Evolutionary conservation across 2,888 invertebrate genomes (phyloP).

Genomic region (Cheilosia vernalis): DNA sequence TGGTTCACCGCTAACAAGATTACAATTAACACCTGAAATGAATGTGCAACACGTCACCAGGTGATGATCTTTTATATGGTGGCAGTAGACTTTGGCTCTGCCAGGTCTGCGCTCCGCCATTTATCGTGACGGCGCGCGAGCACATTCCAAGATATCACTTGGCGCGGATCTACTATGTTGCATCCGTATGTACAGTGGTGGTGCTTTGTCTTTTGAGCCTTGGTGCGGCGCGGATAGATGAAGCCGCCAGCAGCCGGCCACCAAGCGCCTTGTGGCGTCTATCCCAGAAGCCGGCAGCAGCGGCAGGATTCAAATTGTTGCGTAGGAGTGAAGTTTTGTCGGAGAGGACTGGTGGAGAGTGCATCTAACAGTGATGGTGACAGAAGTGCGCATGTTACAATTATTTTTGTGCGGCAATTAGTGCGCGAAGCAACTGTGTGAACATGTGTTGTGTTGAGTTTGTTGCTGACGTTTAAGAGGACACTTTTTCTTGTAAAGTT

Average conservation of each 20-base stretch:
- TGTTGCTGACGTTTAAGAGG: not conserved
- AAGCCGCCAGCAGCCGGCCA: constrained; percentile 16
- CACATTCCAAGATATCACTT: constrained; percentile 60
- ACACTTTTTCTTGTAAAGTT: not conserved
- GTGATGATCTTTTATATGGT: constrained; percentile 65
- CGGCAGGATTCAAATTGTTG: constrained; percentile 27
- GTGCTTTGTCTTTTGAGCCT: constrained; percentile 42
- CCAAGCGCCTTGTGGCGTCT: constrained; percentile 39
- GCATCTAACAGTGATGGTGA: constrained; percentile 11
- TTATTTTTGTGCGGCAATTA: constrained; percentile 41
- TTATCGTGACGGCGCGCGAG: constrained; percentile 52
- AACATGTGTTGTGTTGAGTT: constrained; percentile 40
- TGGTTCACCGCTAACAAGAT: constrained; percentile 74
- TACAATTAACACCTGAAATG: constrained; percentile 74
- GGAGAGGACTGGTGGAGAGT: constrained; percentile 1
- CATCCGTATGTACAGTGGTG: constrained; percentile 1
- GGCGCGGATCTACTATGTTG: constrained; percentile 47
- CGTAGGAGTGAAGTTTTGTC: constrained; percentile 29
- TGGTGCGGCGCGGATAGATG: constrained; percentile 13
- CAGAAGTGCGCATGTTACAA: constrained; percentile 43
- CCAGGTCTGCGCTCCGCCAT: constrained; percentile 13
- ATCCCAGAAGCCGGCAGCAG: constrained; percentile 23
- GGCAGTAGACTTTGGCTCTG: constrained; percentile 22
- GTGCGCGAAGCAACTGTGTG: constrained; percentile 6
- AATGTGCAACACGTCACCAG: constrained; percentile 70